A percentile compares a stretch with the other conserved stretches of the same genome.
phyloP scores from a whole-genome alignment of 2,797 vertebrate species.

The Spea hammondii region DNA sequence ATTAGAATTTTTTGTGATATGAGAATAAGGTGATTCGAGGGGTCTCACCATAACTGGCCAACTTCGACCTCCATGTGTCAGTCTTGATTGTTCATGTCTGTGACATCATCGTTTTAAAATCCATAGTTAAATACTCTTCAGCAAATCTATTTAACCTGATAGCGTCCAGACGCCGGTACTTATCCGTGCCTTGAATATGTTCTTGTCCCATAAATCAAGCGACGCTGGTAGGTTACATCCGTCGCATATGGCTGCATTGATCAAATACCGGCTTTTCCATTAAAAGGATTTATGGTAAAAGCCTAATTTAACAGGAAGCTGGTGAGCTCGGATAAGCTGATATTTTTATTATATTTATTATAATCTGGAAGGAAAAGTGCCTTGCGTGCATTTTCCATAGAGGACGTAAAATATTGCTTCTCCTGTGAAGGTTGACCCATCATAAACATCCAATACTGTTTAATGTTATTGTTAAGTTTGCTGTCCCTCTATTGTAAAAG shows the following conservation, averaged over 20 bases:
- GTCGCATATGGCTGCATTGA: not conserved
- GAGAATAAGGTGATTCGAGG: no score
- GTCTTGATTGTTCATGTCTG: no score
- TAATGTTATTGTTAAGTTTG: no score
- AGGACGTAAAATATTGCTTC: not conserved
- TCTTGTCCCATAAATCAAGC: constrained; percentile 8
- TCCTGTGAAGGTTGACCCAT: not conserved
- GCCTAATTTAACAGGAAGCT: constrained; percentile 2
- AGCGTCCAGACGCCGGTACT: no score
- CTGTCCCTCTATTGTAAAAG: no score
- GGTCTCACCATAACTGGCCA: no score
- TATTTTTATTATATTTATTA: constrained; percentile 18
- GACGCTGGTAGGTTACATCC: not conserved
- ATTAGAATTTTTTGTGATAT: no score
- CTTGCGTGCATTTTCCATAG: not conserved
- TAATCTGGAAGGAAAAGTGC: constrained; percentile 17
- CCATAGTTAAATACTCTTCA: no score
- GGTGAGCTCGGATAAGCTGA: constrained; percentile 5
- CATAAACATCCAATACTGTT: not conserved
- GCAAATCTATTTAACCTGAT: no score
- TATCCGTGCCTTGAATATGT: not conserved
- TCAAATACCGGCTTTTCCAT: constrained; percentile 12
- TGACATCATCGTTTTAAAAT: no score
- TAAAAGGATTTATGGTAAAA: constrained; percentile 37
- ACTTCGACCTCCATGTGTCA: no score